Conservation (phyloP, 2,888 invertebrate genomes). For the Sussaba pulchella region DNA sequence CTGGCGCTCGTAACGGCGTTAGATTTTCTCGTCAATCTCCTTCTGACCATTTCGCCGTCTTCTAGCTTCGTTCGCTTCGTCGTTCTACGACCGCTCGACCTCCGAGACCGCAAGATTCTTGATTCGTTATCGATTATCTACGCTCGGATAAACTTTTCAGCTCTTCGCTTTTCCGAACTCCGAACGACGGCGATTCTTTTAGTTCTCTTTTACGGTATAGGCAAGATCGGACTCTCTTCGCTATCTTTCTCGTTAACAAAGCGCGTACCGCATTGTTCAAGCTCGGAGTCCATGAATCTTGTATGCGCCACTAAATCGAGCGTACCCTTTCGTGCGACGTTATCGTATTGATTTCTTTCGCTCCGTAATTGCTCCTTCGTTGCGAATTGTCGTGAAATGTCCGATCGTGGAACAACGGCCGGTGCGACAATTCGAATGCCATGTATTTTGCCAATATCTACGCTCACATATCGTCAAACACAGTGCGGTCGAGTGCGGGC, state of each 20-base stretch:
- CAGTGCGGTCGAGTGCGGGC: conserved; percentile 25
- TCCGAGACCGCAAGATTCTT: background rate
- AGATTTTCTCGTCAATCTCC: conserved; percentile 78
- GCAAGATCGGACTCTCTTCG: conserved; percentile 33
- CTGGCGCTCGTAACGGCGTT: conserved; percentile 73
- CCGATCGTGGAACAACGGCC: background rate
- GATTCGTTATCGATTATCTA: background rate
- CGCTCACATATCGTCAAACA: conserved; percentile 18
- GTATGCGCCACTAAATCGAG: conserved; percentile 56
- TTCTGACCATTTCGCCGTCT: conserved; percentile 76
- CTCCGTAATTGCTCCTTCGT: background rate
- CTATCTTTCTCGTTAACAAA: conserved; percentile 43
- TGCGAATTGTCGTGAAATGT: conserved; percentile 16
- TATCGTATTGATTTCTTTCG: conserved; percentile 27
- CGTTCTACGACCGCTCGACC: background rate
- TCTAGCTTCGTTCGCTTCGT: background rate
- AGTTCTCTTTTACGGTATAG: background rate
- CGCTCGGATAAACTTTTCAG: background rate
- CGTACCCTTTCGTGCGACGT: conserved; percentile 41
- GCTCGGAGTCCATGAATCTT: conserved; percentile 34
- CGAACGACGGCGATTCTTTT: background rate
- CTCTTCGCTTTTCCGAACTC: background rate
- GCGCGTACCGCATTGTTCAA: conserved; percentile 53
- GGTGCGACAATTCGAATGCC: conserved; percentile 12
- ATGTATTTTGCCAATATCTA: conserved; percentile 33